Percentiles rank a stretch among this genome's conserved stretches.
These are phyloP conservation scores for Spicauda simplicius DNA, from an alignment of 2,888 invertebrate species.

Conservation along the genomic window DNA sequence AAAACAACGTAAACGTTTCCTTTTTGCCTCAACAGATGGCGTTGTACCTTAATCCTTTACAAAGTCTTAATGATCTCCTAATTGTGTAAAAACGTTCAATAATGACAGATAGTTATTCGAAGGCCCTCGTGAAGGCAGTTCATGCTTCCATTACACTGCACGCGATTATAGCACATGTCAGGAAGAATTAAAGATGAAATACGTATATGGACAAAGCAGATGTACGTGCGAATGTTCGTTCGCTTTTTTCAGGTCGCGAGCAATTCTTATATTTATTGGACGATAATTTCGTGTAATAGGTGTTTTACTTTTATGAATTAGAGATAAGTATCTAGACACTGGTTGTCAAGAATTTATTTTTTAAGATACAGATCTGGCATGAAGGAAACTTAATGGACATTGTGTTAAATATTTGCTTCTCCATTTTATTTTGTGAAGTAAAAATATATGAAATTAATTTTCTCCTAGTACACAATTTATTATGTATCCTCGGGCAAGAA, in stretches of 20 bases:
- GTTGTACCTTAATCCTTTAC: conserved; percentile 28
- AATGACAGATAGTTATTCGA: conserved; percentile 44
- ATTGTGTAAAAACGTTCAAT: conserved; percentile 44
- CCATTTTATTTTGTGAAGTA: too few relatives aligned
- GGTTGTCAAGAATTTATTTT: conserved; percentile 4
- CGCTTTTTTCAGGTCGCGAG: conserved; percentile 7
- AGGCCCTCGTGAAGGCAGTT: conserved; percentile 41
- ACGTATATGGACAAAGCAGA: neutral
- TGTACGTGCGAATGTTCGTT: conserved; percentile 12
- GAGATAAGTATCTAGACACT: neutral
- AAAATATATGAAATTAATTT: too few relatives aligned
- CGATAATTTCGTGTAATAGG: conserved; percentile 18
- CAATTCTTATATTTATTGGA: conserved; percentile 17
- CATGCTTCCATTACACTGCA: conserved; percentile 20
- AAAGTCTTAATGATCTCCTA: conserved; percentile 37
- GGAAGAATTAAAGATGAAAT: conserved; percentile 20
- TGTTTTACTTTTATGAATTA: conserved; percentile 5
- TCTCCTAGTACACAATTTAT: too few relatives aligned
- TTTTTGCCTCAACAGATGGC: conserved; percentile 36
- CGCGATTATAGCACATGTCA: conserved; percentile 28
- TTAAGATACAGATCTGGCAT: neutral
- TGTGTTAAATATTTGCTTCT: too few relatives aligned
- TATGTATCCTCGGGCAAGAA: too few relatives aligned
- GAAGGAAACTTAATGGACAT: too few relatives aligned
- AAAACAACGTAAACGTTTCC: conserved; percentile 16